Conservation (phyloP, 2,113 vertebrate genomes). For the Uropsilus gracilis region DNA sequence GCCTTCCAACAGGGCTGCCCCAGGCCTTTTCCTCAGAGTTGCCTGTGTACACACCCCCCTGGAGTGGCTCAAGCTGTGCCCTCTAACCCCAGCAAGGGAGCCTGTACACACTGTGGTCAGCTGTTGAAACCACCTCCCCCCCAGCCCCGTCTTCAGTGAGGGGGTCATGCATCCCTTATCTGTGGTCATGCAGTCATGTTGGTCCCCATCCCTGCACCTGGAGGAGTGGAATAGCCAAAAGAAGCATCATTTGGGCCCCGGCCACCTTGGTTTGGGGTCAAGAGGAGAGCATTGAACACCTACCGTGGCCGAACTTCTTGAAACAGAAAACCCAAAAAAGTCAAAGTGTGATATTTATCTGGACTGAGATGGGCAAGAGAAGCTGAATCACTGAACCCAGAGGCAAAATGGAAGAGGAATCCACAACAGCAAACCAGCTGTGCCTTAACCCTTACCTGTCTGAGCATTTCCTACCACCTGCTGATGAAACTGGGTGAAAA, state of each 20-base stretch:
- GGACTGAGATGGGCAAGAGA: neutral
- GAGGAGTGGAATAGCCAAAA: neutral
- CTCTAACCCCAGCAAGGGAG: neutral
- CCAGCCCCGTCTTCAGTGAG: no score
- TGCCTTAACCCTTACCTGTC: neutral
- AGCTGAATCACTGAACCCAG: neutral
- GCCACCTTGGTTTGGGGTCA: neutral
- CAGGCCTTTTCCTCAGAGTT: neutral
- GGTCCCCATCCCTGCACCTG: no score
- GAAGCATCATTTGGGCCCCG: neutral
- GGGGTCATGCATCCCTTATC: no score
- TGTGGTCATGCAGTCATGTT: no score
- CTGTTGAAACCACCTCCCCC: no score
- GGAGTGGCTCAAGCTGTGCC: neutral
- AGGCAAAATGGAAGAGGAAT: neutral
- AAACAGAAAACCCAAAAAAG: slow-evolving; percentile 23
- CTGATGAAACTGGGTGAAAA: no score
- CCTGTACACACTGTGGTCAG: neutral
- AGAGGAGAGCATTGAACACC: neutral
- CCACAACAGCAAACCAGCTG: neutral
- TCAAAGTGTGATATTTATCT: neutral
- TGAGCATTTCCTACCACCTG: neutral
- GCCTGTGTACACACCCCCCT: neutral
- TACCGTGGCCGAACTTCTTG: neutral
- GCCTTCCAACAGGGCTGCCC: no score